phyloP scores from a whole-genome alignment of 1,140 invertebrate genomes.

The Neodiprion virginianus region DNA sequence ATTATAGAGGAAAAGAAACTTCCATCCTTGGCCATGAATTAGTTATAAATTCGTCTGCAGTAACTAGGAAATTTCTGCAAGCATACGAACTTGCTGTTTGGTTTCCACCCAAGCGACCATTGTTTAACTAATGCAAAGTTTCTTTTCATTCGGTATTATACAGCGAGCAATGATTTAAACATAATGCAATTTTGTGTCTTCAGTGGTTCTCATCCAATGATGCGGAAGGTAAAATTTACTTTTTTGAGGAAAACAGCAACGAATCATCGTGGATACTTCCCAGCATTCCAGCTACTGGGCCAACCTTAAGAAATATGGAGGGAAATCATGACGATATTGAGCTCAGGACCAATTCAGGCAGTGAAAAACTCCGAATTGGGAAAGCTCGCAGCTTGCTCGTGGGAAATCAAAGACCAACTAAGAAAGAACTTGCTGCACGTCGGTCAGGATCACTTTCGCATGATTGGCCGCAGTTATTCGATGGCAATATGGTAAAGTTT shows the following conservation, averaged over 20 bases:
- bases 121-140: no score
- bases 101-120: no score
- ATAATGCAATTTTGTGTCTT: conserved; percentile 15
- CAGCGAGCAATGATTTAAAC: no score
- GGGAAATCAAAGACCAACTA: conserved; percentile 21
- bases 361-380: background rate
- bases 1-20: background rate
- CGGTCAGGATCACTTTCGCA: conserved; percentile 19
- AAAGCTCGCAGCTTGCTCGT: conserved; percentile 19
- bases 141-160: no score
- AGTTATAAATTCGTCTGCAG: no score
- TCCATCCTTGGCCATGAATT: no score
- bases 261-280: conserved; percentile 69
- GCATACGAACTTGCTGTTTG: no score
- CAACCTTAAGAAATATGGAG: background rate
- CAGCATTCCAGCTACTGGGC: conserved; percentile 27
- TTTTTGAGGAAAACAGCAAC: conserved; percentile 68
- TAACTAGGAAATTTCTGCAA: no score
- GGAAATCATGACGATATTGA: background rate
- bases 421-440: conserved; percentile 17
- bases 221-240: conserved; percentile 67
- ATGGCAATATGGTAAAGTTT: conserved; percentile 56
- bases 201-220: conserved; percentile 71
- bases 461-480: conserved; percentile 59
- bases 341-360: background rate